These are phyloP conservation scores for Oostethus manadensis DNA, from an alignment of 2,113 vertebrate species.

Conservation along the genomic window DNA sequence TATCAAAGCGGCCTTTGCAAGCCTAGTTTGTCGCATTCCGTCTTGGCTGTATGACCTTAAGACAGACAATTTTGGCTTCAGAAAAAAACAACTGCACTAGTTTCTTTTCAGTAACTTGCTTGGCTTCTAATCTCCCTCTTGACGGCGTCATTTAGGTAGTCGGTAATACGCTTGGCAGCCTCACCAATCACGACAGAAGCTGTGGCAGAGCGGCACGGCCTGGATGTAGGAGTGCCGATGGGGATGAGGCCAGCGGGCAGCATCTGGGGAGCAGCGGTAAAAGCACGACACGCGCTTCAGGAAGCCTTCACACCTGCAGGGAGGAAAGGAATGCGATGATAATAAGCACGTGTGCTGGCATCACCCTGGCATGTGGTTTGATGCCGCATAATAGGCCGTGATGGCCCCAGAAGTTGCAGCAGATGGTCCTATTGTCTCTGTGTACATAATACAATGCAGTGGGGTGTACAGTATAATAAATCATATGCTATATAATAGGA, in stretches of 20 bases:
- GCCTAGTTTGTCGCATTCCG: no score
- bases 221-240: slow-evolving; percentile 58
- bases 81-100: no score
- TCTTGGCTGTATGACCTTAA: background rate
- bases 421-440: no score
- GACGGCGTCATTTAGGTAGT: background rate
- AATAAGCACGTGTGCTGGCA: no score
- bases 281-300: slow-evolving; percentile 70
- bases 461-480: no score
- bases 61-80: background rate
- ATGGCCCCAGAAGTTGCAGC: no score
- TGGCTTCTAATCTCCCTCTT: background rate
- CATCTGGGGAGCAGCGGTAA: slow-evolving; percentile 76
- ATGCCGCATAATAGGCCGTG: no score
- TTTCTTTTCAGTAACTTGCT: no score
- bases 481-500: no score
- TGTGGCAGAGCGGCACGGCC: slow-evolving; percentile 75
- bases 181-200: slow-evolving; percentile 82
- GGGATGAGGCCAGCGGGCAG: slow-evolving; percentile 70
- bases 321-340: background rate
- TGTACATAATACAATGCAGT: no score
- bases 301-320: slow-evolving; percentile 62
- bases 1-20: no score
- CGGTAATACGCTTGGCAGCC: slow-evolving; percentile 14
- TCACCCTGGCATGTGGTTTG: no score